These are phyloP conservation scores for Trinorchestia longiramus DNA, from an alignment of 1,140 invertebrate species.

Conservation along the genomic window DNA sequence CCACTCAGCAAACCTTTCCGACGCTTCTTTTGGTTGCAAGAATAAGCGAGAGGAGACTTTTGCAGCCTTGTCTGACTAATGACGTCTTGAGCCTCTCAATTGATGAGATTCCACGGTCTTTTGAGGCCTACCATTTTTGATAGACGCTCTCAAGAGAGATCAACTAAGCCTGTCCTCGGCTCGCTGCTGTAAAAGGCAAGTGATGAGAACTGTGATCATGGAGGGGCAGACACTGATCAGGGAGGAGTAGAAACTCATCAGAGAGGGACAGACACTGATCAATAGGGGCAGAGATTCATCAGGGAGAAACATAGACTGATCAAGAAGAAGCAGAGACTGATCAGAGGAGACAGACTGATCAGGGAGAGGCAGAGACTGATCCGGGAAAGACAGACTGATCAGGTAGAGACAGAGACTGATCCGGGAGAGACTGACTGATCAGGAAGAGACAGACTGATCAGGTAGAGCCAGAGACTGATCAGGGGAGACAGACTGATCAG, in stretches of 20 bases:
- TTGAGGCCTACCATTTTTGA: conserved; percentile 11
- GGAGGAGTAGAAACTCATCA: neutral
- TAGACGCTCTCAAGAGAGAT: conserved; percentile 17
- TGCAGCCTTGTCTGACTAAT: neutral
- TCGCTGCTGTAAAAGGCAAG: neutral
- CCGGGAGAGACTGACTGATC: no score
- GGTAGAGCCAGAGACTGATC: no score
- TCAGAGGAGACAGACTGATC: no score
- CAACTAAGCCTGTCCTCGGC: conserved; percentile 9
- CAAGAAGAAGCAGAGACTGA: no score
- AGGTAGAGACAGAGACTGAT: no score
- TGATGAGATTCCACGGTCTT: conserved; percentile 38
- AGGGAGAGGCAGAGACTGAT: no score
- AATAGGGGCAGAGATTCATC: no score
- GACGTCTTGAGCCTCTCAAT: conserved; percentile 38
- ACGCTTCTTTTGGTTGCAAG: conserved; percentile 18
- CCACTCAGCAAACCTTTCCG: neutral
- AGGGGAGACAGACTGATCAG: no score
- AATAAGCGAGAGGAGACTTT: conserved; percentile 29
- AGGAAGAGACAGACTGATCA: no score
- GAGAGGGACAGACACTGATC: neutral
- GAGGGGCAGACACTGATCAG: neutral
- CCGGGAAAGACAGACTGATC: no score
- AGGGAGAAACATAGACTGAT: no score
- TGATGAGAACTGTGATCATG: neutral